Percentiles rank a stretch among this genome's conserved stretches.
phyloP scores from a whole-genome alignment of 2,797 vertebrate genomes.

The Champsocephalus gunnari region DNA sequence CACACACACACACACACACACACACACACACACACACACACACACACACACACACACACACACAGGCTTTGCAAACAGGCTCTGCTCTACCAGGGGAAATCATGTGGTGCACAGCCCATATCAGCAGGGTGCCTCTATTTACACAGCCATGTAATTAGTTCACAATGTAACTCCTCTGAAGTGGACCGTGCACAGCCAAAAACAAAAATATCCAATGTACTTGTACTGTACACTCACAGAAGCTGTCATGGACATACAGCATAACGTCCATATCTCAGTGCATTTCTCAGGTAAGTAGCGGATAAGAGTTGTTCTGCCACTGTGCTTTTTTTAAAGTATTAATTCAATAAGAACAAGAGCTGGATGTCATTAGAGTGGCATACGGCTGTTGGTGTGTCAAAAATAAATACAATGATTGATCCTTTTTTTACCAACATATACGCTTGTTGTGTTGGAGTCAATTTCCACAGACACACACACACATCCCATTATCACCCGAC shows the following conservation, averaged over 20 bases:
- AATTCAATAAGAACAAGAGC: constrained; percentile 35
- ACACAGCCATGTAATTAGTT: constrained; percentile 81
- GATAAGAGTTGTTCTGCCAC: constrained; percentile 17
- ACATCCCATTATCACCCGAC: constrained; percentile 65
- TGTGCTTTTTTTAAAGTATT: constrained; percentile 13
- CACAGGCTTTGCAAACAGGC: constrained; percentile 66
- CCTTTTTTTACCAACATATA: constrained; percentile 46
- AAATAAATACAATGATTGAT: constrained; percentile 57
- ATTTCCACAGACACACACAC: constrained; percentile 47
- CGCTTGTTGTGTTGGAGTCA: constrained; percentile 54
- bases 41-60: constrained; percentile 22
- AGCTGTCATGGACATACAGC: neutral
- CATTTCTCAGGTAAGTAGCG: constrained; percentile 20
- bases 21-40: constrained; percentile 24
- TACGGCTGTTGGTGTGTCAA: constrained; percentile 30
- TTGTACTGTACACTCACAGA: constrained; percentile 7
- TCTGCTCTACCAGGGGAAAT: constrained; percentile 82
- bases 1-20: constrained; percentile 24
- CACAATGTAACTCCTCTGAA: constrained; percentile 74
- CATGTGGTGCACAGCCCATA: constrained; percentile 74
- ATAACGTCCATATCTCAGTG: neutral
- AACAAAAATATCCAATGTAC: constrained; percentile 8
- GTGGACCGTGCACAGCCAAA: constrained; percentile 47
- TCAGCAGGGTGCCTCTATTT: constrained; percentile 79
- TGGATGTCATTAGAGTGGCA: constrained; percentile 42